phyloP scores from a whole-genome alignment of 2,113 vertebrate genomes.

The Petrocephalus zakoni region DNA sequence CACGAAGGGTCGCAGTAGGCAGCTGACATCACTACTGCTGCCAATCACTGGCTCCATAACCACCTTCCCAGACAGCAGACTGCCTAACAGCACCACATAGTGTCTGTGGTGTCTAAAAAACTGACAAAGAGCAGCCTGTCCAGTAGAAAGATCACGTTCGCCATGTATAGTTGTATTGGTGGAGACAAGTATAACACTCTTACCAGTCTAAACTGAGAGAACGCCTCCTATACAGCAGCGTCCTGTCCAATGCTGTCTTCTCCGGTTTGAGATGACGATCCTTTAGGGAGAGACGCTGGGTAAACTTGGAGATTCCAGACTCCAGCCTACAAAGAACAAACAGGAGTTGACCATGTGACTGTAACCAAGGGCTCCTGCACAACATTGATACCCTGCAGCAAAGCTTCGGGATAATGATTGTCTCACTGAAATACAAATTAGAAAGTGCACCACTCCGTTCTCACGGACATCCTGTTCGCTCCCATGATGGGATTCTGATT shows the following conservation, averaged over 20 bases:
- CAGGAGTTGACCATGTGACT: not conserved
- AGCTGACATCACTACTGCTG: constrained; percentile 1
- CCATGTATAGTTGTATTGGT: not conserved
- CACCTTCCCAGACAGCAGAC: not conserved
- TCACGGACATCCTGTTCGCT: constrained; percentile 18
- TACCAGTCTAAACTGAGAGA: constrained; percentile 86
- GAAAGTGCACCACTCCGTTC: constrained; percentile 46
- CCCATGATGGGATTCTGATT: constrained; percentile 42
- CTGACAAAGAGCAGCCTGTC: not conserved
- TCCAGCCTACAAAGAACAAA: constrained; percentile 60
- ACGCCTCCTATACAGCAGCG: constrained; percentile 69
- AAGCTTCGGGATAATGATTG: constrained; percentile 42
- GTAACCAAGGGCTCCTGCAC: not conserved
- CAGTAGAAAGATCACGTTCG: not conserved
- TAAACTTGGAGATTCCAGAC: constrained; percentile 75
- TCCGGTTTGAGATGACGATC: constrained; percentile 73
- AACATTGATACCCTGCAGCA: not conserved
- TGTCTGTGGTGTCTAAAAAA: not conserved
- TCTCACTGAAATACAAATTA: constrained; percentile 49
- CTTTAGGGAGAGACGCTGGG: constrained; percentile 78
- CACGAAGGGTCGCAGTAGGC: not conserved
- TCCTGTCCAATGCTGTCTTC: constrained; percentile 58
- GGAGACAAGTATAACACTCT: constrained; percentile 34
- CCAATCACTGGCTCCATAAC: not conserved
- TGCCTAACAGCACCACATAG: not conserved